phyloP scores from a whole-genome alignment of 1,140 invertebrate genomes.

The Musca vetustissima region DNA sequence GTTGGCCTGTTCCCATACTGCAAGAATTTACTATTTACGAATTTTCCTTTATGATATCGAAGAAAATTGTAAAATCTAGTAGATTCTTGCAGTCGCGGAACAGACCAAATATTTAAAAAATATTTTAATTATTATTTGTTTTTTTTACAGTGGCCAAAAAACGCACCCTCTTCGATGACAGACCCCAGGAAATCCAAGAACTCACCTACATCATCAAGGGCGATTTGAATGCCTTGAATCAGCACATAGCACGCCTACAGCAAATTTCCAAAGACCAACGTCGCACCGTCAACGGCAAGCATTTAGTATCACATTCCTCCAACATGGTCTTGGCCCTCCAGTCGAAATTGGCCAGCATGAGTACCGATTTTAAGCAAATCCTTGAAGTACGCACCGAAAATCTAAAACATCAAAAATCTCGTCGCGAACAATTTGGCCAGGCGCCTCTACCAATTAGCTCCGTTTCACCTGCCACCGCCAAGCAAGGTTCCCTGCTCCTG shows the following conservation, averaged over 20 bases:
- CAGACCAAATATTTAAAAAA: too few species aligned
- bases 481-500: constrained; percentile 57
- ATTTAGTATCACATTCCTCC: constrained; percentile 92
- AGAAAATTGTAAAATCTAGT: too few species aligned
- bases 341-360: constrained; percentile 94
- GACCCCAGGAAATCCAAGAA: constrained; percentile 94
- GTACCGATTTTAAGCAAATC: constrained; percentile 93
- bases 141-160: constrained; percentile 86
- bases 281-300: constrained; percentile 67
- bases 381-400: constrained; percentile 89
- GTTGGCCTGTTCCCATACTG: too few species aligned
- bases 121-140: constrained; percentile 2
- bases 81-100: too few species aligned
- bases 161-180: constrained; percentile 96
- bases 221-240: constrained; percentile 91
- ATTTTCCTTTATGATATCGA: too few species aligned
- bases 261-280: constrained; percentile 74
- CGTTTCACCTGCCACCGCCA: constrained; percentile 72
- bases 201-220: constrained; percentile 97
- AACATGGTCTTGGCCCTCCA: constrained; percentile 93
- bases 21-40: too few species aligned
- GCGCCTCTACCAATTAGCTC: constrained; percentile 66
- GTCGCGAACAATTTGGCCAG: constrained; percentile 93
- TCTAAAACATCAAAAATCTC: constrained; percentile 90
- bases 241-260: constrained; percentile 89